Evolutionary conservation across 2,113 vertebrate species (phyloP), one percentile per base, ranked within the genome.

Genomic region (Merops nubicus): DNA sequence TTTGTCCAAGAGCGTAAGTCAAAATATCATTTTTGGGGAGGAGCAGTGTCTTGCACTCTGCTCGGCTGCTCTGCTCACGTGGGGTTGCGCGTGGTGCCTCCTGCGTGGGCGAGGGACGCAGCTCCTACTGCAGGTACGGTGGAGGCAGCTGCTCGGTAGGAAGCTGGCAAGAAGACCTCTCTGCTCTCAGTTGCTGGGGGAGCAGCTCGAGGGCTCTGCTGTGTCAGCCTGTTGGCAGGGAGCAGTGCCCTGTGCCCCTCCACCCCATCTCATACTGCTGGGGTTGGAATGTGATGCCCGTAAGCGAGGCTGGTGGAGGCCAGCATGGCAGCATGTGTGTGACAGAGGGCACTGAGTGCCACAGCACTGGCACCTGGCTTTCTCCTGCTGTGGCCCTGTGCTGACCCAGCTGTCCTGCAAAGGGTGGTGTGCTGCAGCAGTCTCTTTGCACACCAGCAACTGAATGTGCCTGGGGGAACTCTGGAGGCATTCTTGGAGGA

Each of bases 271-370:
- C 59, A 42, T 1, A 11, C 28, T 38, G 42, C 42, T 45, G 54
- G 14, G 36, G 19, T 50, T n/a, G 48, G 36, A 47, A 42, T 10
- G 26, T 12, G 40, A 10, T 59, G 21, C 53, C 50, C 42, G 5
- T 10, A 19, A 31, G 40, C 17, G 60, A 11, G 8, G n/a, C 11
- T 3, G 1, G 47, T 4, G 36, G 74, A 74, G 60, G 33, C 26
- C 3, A 2, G 15, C 31, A 15, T 20, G 50, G 51, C 38, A 72
- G 50, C 38, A 2, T 1, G 38, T 42, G 4, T 2, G 0, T 57
- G n/a, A 33, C 21, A 42, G 56, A 70, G 56, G 38, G 43, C 62
- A 36, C 63, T 2, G 21, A 22, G 42, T 22, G 42, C 33, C 4
- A 1, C 42, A 19, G 54, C 68, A 8, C 18, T 1, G 3, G 12